Percentiles rank a stretch among this genome's conserved stretches.
Conservation (phyloP, 2,797 vertebrate genomes). For the Avahi laniger region DNA sequence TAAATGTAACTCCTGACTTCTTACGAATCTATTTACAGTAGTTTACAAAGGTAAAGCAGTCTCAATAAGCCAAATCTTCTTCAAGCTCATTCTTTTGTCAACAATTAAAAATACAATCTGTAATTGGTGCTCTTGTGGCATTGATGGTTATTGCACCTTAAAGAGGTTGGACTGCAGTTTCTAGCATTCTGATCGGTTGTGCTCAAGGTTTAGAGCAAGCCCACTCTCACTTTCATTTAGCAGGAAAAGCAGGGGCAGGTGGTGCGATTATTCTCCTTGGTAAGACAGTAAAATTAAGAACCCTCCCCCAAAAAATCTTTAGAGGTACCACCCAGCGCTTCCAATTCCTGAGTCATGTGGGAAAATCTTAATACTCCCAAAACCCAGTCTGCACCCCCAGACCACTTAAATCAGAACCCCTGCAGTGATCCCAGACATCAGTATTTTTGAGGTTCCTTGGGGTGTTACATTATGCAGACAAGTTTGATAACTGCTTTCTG, state of each 20-base stretch:
- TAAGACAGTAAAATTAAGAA: background rate
- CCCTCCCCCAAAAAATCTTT: fast-evolving
- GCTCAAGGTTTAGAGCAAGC: background rate
- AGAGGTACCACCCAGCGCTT: background rate
- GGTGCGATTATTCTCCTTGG: background rate
- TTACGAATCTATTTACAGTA: background rate
- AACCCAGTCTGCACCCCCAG: background rate
- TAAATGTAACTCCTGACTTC: background rate
- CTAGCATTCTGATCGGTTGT: background rate
- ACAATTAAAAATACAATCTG: constrained; percentile 29
- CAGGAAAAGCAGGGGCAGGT: background rate
- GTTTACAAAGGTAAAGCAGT: background rate
- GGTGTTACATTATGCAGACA: background rate
- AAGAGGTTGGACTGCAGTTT: background rate
- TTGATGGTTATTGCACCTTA: background rate
- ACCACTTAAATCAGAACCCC: background rate
- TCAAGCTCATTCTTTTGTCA: background rate
- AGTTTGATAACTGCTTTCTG: background rate
- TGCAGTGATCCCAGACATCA: background rate
- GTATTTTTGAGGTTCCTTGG: background rate
- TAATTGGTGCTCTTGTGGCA: background rate
- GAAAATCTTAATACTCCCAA: background rate
- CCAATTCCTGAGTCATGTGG: background rate
- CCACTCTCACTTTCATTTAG: background rate
- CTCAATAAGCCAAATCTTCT: constrained; percentile 1